phyloP scores from a whole-genome alignment of 2,797 vertebrate species.

The Orientallactaga sibirica region DNA sequence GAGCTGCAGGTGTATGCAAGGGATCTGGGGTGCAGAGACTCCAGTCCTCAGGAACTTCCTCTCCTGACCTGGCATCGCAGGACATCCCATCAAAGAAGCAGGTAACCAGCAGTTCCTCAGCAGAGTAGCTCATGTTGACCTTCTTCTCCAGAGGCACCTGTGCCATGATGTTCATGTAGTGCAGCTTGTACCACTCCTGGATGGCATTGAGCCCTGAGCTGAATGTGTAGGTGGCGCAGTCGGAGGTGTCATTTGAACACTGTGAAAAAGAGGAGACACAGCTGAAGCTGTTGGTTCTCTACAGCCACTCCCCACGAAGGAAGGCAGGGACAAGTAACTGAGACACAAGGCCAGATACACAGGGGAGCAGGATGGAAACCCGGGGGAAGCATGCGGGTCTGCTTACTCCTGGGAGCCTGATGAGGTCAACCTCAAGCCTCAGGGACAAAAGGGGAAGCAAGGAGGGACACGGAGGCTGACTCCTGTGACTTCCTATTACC shows the following conservation, averaged over 20 bases:
- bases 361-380: not conserved
- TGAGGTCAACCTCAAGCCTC: not conserved
- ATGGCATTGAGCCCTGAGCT: slow-evolving; percentile 91
- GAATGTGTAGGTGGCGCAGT: slow-evolving; percentile 90
- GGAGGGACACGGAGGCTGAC: not conserved
- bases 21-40: not conserved
- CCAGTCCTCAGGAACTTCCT: not conserved
- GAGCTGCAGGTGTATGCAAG: not conserved
- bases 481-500: not conserved
- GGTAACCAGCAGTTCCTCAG: slow-evolving; percentile 89
- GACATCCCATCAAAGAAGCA: slow-evolving; percentile 90
- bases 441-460: not conserved
- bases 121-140: slow-evolving; percentile 89
- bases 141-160: slow-evolving; percentile 89
- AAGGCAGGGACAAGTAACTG: not conserved
- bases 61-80: slow-evolving; percentile 89
- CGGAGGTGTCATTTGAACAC: slow-evolving; percentile 88
- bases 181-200: slow-evolving; percentile 92
- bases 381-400: not conserved
- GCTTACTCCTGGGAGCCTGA: not conserved
- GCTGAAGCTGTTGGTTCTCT: not conserved
- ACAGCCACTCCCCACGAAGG: not conserved
- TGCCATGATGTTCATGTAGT: slow-evolving; percentile 92
- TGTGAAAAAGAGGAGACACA: slow-evolving; percentile 75
- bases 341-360: not conserved